A percentile compares a stretch with the other conserved stretches of the same genome.
These are phyloP conservation scores for Opisthograptis luteolata DNA, from an alignment of 2,888 invertebrate species.

Conservation along the genomic window DNA sequence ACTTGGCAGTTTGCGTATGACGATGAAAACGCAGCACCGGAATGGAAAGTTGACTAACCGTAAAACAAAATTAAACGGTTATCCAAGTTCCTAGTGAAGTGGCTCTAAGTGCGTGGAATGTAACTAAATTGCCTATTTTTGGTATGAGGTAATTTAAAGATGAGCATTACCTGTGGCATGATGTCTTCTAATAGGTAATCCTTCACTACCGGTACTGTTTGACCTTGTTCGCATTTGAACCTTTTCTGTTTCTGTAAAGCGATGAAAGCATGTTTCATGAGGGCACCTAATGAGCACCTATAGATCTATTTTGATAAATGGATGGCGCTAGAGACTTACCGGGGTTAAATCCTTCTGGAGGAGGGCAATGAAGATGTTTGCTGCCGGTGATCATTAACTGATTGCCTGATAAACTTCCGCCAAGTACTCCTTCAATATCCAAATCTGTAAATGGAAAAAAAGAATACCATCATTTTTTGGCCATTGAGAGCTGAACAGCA, in stretches of 20 bases:
- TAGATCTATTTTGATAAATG: conserved; percentile 16
- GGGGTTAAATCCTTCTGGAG: conserved; percentile 86
- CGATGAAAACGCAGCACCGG: conserved; percentile 42
- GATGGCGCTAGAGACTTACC: conserved; percentile 51
- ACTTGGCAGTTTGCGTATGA: conserved; percentile 40
- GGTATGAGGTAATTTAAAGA: conserved; percentile 17
- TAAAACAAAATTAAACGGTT: conserved; percentile 19
- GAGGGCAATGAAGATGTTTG: conserved; percentile 91
- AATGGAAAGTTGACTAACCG: conserved; percentile 31
- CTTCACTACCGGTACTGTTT: conserved; percentile 83
- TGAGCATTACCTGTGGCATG: conserved; percentile 77
- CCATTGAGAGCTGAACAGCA: no score
- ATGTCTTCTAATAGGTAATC: conserved; percentile 84
- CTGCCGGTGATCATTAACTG: conserved; percentile 91
- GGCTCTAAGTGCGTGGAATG: conserved; percentile 34
- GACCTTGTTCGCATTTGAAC: conserved; percentile 84
- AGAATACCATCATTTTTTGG: no score
- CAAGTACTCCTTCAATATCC: conserved; percentile 72
- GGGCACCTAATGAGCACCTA: conserved; percentile 35
- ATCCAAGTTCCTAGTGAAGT: conserved; percentile 31
- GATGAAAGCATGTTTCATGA: conserved; percentile 35
- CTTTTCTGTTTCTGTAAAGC: conserved; percentile 77
- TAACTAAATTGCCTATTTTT: conserved; percentile 20
- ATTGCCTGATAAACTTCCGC: conserved; percentile 89
- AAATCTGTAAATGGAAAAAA: conserved; percentile 62